Base-by-base conservation (phyloP, 2,797 vertebrate genomes). In the Ciconia nigra region DNA sequence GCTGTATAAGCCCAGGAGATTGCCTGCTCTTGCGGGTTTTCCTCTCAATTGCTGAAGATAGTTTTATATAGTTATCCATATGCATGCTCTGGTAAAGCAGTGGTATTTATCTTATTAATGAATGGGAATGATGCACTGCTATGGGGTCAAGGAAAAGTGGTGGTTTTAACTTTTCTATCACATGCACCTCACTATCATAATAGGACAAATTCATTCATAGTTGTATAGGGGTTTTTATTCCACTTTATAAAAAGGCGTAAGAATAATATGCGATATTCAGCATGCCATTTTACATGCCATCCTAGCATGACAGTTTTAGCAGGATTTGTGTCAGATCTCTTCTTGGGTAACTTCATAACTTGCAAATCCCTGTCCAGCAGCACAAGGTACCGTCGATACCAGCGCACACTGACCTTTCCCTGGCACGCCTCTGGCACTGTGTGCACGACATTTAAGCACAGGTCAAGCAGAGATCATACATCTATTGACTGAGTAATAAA, bases 11-110 rank as follows among this genome's bases (percentile, higher is more conserved):
- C 28, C 35, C 66, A 54, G 44, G 28, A n/a, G n/a, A 28, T 52
- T 5, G 1, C 24, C 69, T 51, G 2, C 35, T 39, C 31, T 41
- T n/a, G 14, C 0, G 0, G 33, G 24, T 52, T 90, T 72, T 83
- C 52, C 57, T 89, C 59, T 74, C 37, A 73, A 0, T 13, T 78
- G 49, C 33, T 85, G 25, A 71, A 54, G 17, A 29, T 16, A 54
- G 9, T 19, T 84, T 55, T 26, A 33, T 25, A 22, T 26, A 33
- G 37, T 59, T 83, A 35, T 24, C 35, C 46, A 31, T 37, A 57
- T 8, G n/a, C 39, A 52, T 49, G 19, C 22, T 80, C 69, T 59
- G 54, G 57, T 42, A 78, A 80, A 94, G n/a, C n/a, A 47, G 16
- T 14, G 4, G 6, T 65, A 57, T 61, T 63, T 82, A 17, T 57